Evolutionary conservation across 1,140 invertebrate species (phyloP), one percentile per base, ranked within the genome.

Genomic region (Mesaphorura yosii): DNA sequence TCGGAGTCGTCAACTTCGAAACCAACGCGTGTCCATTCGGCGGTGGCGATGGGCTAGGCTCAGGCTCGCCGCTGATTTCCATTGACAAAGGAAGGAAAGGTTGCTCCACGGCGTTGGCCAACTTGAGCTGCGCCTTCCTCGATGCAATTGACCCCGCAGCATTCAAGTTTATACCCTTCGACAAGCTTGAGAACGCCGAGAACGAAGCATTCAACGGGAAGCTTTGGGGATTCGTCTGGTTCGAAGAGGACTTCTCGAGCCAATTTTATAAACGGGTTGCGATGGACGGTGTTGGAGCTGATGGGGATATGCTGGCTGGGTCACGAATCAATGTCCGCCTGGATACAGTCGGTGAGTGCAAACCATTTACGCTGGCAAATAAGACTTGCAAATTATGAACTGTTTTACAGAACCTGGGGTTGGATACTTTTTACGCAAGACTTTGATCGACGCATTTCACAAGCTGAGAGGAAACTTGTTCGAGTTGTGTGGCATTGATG

Each of bases 1-100:
- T 93, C 14, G 87, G 78, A 0, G 69, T 94, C 0, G 79, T 90
- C 2, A 88, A 87, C 62, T 69, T 81, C 1, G 87, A 90, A 68
- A 72, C 67, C 1, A 66, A 68, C n/a, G n/a, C n/a, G n/a, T n/a
- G n/a, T 58, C 57, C 64, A 37, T 65, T 53, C 51, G 34, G 41
- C 10, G 17, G 63, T 45, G 59, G 58, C 0, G 57, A 66, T 0
- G 63, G 64, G 15, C 59, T 66, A 15, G 64, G 55, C 2, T 80
- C 78, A 48, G 62, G n/a, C n/a, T n/a, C n/a, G n/a, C n/a, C 67
- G n/a, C n/a, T n/a, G n/a, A n/a, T n/a, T n/a, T n/a, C n/a, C n/a
- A n/a, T n/a, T n/a, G n/a, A n/a, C n/a, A n/a, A n/a, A n/a, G n/a
- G n/a, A n/a, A n/a, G 6, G 17, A 41, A 6, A 6, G 39, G 22